A percentile compares a stretch with the other conserved stretches of the same genome.
Evolutionary conservation across 2,113 vertebrate species (phyloP).

Genomic region (Cololabis saira): DNA sequence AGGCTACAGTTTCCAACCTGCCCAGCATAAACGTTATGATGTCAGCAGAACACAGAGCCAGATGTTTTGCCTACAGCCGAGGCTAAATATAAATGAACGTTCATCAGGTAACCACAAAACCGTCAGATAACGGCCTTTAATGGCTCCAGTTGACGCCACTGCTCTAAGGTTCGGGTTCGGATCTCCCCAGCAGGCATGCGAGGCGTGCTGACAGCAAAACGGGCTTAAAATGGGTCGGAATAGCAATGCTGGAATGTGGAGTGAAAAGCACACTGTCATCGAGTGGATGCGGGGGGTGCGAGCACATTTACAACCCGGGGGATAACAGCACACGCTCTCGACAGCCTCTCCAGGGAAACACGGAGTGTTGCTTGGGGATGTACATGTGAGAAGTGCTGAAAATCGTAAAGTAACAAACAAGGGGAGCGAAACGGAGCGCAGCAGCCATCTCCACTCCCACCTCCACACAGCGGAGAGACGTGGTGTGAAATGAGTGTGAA

Average conservation of each 20-base stretch:
- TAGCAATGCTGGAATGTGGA: neutral
- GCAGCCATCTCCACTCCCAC: neutral
- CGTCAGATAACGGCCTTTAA: neutral
- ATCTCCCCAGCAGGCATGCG: neutral
- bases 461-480: neutral
- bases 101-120: too few species aligned
- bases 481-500: conserved; percentile 9
- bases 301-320: conserved; percentile 2
- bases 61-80: too few species aligned
- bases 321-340: neutral
- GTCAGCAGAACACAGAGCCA: too few species aligned
- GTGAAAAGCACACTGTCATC: neutral
- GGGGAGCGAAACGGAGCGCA: neutral
- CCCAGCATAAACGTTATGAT: too few species aligned
- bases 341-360: neutral
- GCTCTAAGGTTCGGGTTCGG: neutral
- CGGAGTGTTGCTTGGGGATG: neutral
- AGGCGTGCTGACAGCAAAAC: neutral
- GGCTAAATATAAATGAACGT: too few species aligned
- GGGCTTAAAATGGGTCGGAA: neutral
- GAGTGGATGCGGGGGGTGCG: neutral
- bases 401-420: conserved; percentile 8
- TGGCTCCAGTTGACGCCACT: neutral
- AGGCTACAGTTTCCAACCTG: too few species aligned
- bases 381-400: neutral